Evolutionary conservation across 2,888 invertebrate species (phyloP), one percentile per base, ranked within the genome.

Genomic region (Brachycybe producta): DNA sequence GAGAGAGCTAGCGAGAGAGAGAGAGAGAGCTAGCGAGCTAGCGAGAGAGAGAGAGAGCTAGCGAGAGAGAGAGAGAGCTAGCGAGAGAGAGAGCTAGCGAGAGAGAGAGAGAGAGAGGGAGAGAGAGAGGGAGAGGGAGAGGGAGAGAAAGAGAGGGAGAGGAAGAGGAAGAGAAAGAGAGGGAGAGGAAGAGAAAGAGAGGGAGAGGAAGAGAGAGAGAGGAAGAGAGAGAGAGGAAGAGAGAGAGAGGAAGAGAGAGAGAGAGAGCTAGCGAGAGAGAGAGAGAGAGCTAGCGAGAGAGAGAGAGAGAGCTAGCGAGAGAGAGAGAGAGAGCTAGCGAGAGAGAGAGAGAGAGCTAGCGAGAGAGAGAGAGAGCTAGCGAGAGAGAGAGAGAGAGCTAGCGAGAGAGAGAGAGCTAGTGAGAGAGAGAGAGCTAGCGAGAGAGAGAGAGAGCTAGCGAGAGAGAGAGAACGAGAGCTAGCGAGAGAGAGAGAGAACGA

Each of bases 31-130:
- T n/a, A n/a, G n/a, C n/a, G n/a, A n/a, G n/a, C n/a, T n/a, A n/a
- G n/a, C n/a, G n/a, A n/a, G n/a, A n/a, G n/a, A n/a, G n/a, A n/a
- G n/a, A n/a, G n/a, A n/a, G n/a, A n/a, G 8, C 32, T 11, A n/a
- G 32, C 8, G 32, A 30, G 32, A 30, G 32, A 30, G 32, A n/a
- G 32, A 30, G 32, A 30, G 32, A 30, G 32, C 8, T 11, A 30
- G 32, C 8, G 32, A n/a, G 32, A 30, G 32, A 30, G 32, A 30
- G 32, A 30, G 15, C 13, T 8, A 15, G 38, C 8, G 38, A 38
- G 38, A 38, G 38, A 15, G 38, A 56, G 53, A 52, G 32, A 52
- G 26, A 42, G 42, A 23, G n/a, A n/a, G n/a, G 32, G 32, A 30
- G 32, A 30, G 32, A 30, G 32, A 30, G 32, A 30, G n/a, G 32